These are phyloP conservation scores for Strongylocentrotus purpuratus DNA, from an alignment of 35 echinoderm and acorn worm species.

Conservation along the genomic window DNA sequence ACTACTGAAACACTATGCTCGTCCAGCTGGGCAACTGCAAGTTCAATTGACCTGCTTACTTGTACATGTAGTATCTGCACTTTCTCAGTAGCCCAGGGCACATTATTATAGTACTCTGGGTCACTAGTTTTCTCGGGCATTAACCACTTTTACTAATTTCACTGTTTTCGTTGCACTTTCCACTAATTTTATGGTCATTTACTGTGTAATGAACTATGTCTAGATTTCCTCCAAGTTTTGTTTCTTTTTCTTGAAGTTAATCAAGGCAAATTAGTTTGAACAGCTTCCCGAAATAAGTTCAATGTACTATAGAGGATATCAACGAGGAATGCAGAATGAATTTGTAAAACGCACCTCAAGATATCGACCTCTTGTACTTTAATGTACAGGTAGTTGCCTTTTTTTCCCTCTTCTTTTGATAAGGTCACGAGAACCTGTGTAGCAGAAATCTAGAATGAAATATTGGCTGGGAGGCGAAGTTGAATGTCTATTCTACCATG, in stretches of 20 bases:
- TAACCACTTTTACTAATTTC: background rate
- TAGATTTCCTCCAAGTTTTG: background rate
- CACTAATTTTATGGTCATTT: slow-evolving; percentile 11
- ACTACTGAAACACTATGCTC: background rate
- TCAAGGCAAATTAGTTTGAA: background rate
- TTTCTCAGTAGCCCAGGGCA: background rate
- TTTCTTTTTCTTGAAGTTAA: background rate
- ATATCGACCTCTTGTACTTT: background rate
- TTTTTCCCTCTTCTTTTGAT: too few species aligned
- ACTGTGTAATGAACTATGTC: background rate
- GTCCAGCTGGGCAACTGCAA: background rate
- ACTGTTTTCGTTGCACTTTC: background rate
- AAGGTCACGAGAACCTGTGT: too few species aligned
- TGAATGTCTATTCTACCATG: too few species aligned
- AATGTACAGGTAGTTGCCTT: too few species aligned
- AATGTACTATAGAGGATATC: background rate
- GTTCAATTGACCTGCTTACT: background rate
- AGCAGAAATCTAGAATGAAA: too few species aligned
- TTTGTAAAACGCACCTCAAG: background rate
- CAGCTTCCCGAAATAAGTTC: background rate
- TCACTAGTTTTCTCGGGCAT: background rate
- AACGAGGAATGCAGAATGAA: background rate
- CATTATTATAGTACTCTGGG: background rate
- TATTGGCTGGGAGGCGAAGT: too few species aligned
- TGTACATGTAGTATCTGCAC: background rate